Evolutionary conservation across 2,797 vertebrate species (phyloP).

Genomic region (Fundulus diaphanus): DNA sequence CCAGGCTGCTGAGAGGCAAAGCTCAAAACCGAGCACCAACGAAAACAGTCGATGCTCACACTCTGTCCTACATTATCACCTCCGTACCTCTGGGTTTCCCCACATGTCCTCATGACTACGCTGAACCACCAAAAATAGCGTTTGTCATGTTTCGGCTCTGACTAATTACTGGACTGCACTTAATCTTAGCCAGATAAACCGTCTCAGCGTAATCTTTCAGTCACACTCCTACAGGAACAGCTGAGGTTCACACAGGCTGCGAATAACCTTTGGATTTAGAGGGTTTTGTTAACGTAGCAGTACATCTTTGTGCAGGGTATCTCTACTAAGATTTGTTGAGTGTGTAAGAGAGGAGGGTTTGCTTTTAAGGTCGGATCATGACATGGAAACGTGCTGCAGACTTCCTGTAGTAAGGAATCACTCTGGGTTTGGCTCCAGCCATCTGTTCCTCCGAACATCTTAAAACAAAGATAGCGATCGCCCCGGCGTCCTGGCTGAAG

Average conservation of each 20-base stretch:
- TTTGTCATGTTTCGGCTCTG: slow-evolving; percentile 15
- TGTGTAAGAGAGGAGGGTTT: neutral
- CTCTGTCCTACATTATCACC: slow-evolving; percentile 22
- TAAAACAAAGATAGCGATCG: slow-evolving; percentile 9
- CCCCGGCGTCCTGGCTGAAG: slow-evolving; percentile 3
- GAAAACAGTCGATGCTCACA: slow-evolving; percentile 42
- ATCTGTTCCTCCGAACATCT: slow-evolving; percentile 12
- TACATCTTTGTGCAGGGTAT: slow-evolving; percentile 17
- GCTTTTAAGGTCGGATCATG: slow-evolving; percentile 33
- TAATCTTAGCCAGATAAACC: slow-evolving; percentile 35
- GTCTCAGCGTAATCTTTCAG: slow-evolving; percentile 21
- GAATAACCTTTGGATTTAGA: slow-evolving; percentile 22
- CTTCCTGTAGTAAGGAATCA: neutral
- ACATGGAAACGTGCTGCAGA: neutral
- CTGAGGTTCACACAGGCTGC: slow-evolving; percentile 12
- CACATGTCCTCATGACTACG: slow-evolving; percentile 11
- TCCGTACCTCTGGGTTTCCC: neutral
- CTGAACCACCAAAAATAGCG: slow-evolving; percentile 14
- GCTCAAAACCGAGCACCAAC: slow-evolving; percentile 42
- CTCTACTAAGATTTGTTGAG: slow-evolving; percentile 15
- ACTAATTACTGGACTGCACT: slow-evolving; percentile 45
- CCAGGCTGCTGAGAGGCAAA: slow-evolving; percentile 19
- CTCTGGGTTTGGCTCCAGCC: slow-evolving; percentile 16
- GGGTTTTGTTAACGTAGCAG: slow-evolving; percentile 19
- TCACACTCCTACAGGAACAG: slow-evolving; percentile 18